Conservation (phyloP, 2,113 vertebrate genomes). For the Paramormyrops kingsleyae region DNA sequence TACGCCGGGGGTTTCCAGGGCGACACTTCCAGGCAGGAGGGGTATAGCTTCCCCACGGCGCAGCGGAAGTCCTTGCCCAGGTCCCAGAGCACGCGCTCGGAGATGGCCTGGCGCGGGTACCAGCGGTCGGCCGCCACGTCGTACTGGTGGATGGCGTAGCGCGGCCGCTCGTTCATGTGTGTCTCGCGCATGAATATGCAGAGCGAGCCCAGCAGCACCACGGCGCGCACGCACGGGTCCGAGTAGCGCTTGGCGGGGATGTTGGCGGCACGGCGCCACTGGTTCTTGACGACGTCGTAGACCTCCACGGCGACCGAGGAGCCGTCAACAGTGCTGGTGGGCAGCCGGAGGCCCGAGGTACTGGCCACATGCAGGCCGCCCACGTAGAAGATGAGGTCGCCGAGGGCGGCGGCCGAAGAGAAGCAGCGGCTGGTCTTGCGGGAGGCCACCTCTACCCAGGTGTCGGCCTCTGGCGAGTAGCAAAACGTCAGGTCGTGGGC, state of each 20-base stretch:
- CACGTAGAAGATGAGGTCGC: slow-evolving; percentile 91
- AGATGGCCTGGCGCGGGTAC: slow-evolving; percentile 86
- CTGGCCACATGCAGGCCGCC: slow-evolving; percentile 88
- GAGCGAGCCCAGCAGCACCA: slow-evolving; percentile 82
- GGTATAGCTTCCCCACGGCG: slow-evolving; percentile 92
- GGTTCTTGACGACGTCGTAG: slow-evolving; percentile 87
- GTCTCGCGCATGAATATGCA: slow-evolving; percentile 93
- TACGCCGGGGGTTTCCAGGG: slow-evolving; percentile 94
- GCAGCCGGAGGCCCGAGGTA: slow-evolving; percentile 78
- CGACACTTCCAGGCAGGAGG: slow-evolving; percentile 92
- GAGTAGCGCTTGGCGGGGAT: slow-evolving; percentile 95
- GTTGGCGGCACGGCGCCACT: slow-evolving; percentile 88
- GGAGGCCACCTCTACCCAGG: slow-evolving; percentile 94
- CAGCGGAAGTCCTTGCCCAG: slow-evolving; percentile 90
- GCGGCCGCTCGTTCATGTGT: slow-evolving; percentile 87
- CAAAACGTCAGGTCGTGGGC: slow-evolving; percentile 92
- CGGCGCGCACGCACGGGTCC: slow-evolving; percentile 83
- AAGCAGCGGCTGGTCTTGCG: slow-evolving; percentile 87
- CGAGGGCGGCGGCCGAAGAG: slow-evolving; percentile 87
- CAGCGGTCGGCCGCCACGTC: slow-evolving; percentile 83
- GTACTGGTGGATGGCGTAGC: slow-evolving; percentile 91
- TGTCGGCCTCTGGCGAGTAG: slow-evolving; percentile 82
- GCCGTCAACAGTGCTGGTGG: slow-evolving; percentile 80
- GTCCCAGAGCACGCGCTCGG: slow-evolving; percentile 90
- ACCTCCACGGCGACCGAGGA: slow-evolving; percentile 89